Evolutionary conservation across 2,888 invertebrate species (phyloP).

Genomic region (Drosophila buzzatii): DNA sequence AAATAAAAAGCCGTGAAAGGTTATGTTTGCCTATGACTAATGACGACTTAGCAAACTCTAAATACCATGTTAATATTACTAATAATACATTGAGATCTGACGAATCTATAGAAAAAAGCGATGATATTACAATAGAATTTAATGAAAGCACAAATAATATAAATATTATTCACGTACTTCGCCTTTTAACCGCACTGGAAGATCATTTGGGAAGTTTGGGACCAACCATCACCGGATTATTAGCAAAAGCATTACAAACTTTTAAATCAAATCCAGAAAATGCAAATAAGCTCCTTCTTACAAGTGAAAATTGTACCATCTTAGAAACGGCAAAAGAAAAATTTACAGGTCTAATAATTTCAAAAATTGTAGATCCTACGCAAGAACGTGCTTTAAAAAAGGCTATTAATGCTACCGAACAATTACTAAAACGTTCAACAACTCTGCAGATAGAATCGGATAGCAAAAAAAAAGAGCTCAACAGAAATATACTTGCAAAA

Average conservation of each 20-base stretch:
- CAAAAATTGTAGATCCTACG: slow-evolving; percentile 87
- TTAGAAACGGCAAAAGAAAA: slow-evolving; percentile 83
- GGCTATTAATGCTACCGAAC: slow-evolving; percentile 88
- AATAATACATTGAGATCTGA: neutral
- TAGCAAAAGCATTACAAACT: slow-evolving; percentile 74
- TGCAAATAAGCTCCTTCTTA: slow-evolving; percentile 89
- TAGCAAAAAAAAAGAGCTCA: neutral
- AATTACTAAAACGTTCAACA: slow-evolving; percentile 87
- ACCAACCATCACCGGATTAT: slow-evolving; percentile 90
- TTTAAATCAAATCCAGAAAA: slow-evolving; percentile 87
- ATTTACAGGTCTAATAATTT: slow-evolving; percentile 88
- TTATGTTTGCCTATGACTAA: slow-evolving; percentile 83
- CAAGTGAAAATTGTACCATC: slow-evolving; percentile 88
- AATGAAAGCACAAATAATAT: slow-evolving; percentile 39
- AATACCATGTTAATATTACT: slow-evolving; percentile 88
- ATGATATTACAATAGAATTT: neutral
- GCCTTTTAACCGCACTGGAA: slow-evolving; percentile 92
- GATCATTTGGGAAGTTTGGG: slow-evolving; percentile 92
- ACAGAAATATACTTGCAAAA: neutral
- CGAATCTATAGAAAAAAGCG: neutral
- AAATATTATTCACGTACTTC: slow-evolving; percentile 88
- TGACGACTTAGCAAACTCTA: slow-evolving; percentile 87
- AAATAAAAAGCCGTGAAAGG: slow-evolving; percentile 72
- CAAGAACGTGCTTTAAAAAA: slow-evolving; percentile 89
- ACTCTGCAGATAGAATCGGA: slow-evolving; percentile 55